Base-by-base conservation (phyloP, 2,888 invertebrate species). In the Petrolisthes manimaculis region DNA sequence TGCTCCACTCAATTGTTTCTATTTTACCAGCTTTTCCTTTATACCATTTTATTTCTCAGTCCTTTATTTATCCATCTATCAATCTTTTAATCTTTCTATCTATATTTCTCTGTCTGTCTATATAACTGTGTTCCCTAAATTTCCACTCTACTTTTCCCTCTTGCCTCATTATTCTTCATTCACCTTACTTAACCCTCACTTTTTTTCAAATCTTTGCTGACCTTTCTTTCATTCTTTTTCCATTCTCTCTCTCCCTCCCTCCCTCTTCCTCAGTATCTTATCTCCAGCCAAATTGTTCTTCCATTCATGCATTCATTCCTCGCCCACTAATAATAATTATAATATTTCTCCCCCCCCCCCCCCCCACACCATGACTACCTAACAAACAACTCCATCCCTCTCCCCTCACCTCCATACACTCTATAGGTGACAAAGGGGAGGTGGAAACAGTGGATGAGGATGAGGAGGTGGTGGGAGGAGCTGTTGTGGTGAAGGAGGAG, bases 401-500 rank as follows among this genome's bases (percentile, higher is more conserved):
- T 80, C 53, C 4, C 80, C 4, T 55, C 51, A 4, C 53, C 8
- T 78, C 80, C 56, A 9, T 21, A 6, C 56, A 6, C 56, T 55
- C 21, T 14, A 9, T 78, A 9, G 8, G 21, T 21, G 6, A n/a
- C n/a, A 5, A 77, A 18, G 21, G 24, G 61, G 18, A 61, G 61
- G 71, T 71, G 71, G 71, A 6, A 3, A n/a, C 6, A 21, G 14
- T 71, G 71, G 71, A 12, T n/a, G 56, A 80, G 55, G 80, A 61
- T 80, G 37, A 61, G 55, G 55, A 18, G 79, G 54, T 79, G 54
- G 54, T 54, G 14, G 79, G 37, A 14, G 12, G 5, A 51, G 71
- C n/a, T n/a, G 18, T 78, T 56, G 84, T 61, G 14, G 56, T 77
- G 83, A 83, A 61, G 51, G 83, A 83, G 51, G 82, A 82, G 4